These are phyloP conservation scores for Micromys minutus DNA, from an alignment of 2,113 vertebrate genomes.

Conservation along the genomic window DNA sequence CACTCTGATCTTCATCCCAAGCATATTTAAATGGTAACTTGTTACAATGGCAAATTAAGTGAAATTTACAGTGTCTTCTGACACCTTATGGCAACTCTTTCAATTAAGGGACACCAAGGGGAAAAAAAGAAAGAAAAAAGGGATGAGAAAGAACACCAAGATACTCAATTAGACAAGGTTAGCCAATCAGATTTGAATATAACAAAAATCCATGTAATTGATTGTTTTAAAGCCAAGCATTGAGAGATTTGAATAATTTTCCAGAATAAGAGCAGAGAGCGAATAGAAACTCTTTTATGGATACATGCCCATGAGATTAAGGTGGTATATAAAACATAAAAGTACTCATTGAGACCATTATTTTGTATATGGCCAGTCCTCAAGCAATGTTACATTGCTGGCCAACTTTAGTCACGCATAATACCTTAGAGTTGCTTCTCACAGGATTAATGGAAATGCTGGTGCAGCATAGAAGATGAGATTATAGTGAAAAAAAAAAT, in stretches of 20 bases:
- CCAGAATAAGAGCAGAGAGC: constrained; percentile 36
- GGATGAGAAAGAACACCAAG: constrained; percentile 38
- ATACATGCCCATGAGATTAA: constrained; percentile 27
- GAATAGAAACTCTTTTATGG: constrained; percentile 49
- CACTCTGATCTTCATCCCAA: constrained; percentile 23
- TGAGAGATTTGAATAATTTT: constrained; percentile 68
- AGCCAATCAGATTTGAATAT: constrained; percentile 62
- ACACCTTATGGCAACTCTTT: constrained; percentile 58
- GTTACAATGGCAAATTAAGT: constrained; percentile 52
- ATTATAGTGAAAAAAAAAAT: constrained; percentile 41
- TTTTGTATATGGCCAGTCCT: constrained; percentile 18
- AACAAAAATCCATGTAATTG: constrained; percentile 69
- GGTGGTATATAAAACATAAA: constrained; percentile 45
- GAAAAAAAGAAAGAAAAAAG: neutral
- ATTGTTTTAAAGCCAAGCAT: constrained; percentile 67
- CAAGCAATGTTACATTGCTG: constrained; percentile 49
- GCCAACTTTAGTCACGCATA: constrained; percentile 52
- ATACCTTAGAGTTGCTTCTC: constrained; percentile 39
- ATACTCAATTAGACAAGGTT: constrained; percentile 58
- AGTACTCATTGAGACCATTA: constrained; percentile 45
- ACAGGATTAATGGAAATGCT: constrained; percentile 5
- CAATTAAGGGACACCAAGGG: constrained; percentile 58
- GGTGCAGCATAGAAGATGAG: constrained; percentile 44
- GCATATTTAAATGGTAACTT: constrained; percentile 56
- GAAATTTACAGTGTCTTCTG: constrained; percentile 54